Base-by-base conservation (phyloP, 1,140 invertebrate species). In the Ceratosolen solmsi region DNA sequence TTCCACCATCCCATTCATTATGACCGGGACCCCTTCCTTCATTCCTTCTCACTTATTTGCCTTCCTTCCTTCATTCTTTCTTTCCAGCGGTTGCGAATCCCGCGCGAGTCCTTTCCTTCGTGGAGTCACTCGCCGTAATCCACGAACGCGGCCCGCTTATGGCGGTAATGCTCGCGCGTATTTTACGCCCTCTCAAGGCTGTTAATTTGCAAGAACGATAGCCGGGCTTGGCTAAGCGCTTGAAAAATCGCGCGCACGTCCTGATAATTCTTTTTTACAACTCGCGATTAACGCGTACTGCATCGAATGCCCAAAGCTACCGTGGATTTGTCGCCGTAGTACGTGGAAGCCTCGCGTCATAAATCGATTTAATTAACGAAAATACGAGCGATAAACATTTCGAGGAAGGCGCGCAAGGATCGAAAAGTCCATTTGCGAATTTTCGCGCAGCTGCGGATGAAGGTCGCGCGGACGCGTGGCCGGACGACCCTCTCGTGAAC, bases 101-200 rank as follows among this genome's bases (percentile, higher is more conserved):
- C 8, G 36, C 2, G 46, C 25, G 46, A 9, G 8, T 9, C 38
- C 17, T 54, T 63, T 68, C 63, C 30, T 38, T 13, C 46, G 8
- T 27, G 70, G 1, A 15, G 41, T 11, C 70, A 20, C 41, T 72
- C 27, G 60, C 25, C 60, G 11, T 65, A 33, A 22, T 38, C 63
- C 33, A 17, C 36, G 63, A n/a, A 33, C 4, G 4, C 9, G 3
- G 25, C 51, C 2, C 51, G 20, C 20, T 54, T 54, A 54, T 22
- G 51, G 33, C 79, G 49, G 15, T 82, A 76, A 82, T 82, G 80
- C 38, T 76, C 70, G 76, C 73, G 49, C 7, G 65, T 76, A 76
- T 77, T 71, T 76, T 54, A 76, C 73, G 51, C 17, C 15, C 25
- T 58, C 63, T 70, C 27, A 11, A 36, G 20, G 41, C 75, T 36